Conservation (phyloP, 2,888 invertebrate species). For the Diabrotica balteata region DNA sequence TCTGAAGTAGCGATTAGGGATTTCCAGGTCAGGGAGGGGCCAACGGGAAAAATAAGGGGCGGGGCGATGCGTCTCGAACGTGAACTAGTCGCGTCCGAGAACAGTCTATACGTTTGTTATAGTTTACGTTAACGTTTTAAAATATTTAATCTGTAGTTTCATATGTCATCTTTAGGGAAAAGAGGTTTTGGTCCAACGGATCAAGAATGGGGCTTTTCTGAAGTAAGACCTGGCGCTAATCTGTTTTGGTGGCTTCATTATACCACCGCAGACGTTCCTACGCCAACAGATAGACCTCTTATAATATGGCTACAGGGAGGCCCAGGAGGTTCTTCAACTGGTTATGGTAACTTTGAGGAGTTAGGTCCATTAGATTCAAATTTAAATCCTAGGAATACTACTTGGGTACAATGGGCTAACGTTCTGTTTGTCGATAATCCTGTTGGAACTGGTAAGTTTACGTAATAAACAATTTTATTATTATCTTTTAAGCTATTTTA, state of each 20-base stretch:
- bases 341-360: slow-evolving; percentile 78
- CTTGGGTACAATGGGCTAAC: slow-evolving; percentile 69
- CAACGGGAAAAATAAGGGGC: no score
- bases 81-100: no score
- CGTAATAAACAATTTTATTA: no score
- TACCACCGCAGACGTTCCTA: slow-evolving; percentile 66
- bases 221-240: slow-evolving; percentile 64
- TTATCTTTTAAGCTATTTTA: no score
- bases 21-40: no score
- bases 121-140: no score
- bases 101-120: no score
- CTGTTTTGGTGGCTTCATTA: slow-evolving; percentile 79
- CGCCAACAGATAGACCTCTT: slow-evolving; percentile 73
- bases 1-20: no score
- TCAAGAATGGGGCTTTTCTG: slow-evolving; percentile 68
- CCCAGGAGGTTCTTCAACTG: slow-evolving; percentile 67
- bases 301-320: slow-evolving; percentile 77
- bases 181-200: slow-evolving; percentile 36
- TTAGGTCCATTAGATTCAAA: slow-evolving; percentile 46
- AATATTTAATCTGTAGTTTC: no score
- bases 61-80: no score
- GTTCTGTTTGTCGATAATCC: slow-evolving; percentile 90
- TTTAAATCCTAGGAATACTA: slow-evolving; percentile 61
- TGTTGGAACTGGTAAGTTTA: slow-evolving; percentile 69
- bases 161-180: background rate